Evolutionary conservation across 2,113 vertebrate species (phyloP).

Genomic region (Corydoras sp.): DNA sequence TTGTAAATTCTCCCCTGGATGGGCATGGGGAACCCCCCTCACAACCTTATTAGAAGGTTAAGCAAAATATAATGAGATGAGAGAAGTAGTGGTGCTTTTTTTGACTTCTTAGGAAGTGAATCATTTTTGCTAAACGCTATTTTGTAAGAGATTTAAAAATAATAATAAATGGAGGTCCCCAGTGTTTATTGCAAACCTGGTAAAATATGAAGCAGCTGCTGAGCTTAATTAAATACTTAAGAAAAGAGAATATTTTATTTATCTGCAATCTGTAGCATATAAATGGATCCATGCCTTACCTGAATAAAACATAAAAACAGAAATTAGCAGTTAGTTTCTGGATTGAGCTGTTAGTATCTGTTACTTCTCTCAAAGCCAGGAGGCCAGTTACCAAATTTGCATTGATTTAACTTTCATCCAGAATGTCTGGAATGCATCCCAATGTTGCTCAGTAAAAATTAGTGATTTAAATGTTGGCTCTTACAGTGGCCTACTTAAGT

Average conservation of each 20-base stretch:
- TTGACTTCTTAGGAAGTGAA: neutral
- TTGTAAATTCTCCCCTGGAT: too few relatives aligned
- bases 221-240: too few relatives aligned
- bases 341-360: slow-evolving; percentile 2
- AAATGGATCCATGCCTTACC: neutral
- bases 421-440: neutral
- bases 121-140: neutral
- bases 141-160: neutral
- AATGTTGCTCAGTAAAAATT: neutral
- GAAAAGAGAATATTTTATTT: too few relatives aligned
- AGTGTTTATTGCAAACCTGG: too few relatives aligned
- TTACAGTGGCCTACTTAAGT: neutral
- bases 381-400: slow-evolving; percentile 14
- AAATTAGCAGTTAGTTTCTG: neutral
- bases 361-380: slow-evolving; percentile 12
- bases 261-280: neutral
- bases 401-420: slow-evolving; percentile 14
- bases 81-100: neutral
- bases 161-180: neutral
- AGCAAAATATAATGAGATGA: too few relatives aligned
- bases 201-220: too few relatives aligned
- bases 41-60: too few relatives aligned
- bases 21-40: too few relatives aligned
- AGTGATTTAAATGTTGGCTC: neutral
- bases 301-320: neutral